phyloP scores from a whole-genome alignment of 2,113 vertebrate genomes.

The Lynx canadensis region DNA sequence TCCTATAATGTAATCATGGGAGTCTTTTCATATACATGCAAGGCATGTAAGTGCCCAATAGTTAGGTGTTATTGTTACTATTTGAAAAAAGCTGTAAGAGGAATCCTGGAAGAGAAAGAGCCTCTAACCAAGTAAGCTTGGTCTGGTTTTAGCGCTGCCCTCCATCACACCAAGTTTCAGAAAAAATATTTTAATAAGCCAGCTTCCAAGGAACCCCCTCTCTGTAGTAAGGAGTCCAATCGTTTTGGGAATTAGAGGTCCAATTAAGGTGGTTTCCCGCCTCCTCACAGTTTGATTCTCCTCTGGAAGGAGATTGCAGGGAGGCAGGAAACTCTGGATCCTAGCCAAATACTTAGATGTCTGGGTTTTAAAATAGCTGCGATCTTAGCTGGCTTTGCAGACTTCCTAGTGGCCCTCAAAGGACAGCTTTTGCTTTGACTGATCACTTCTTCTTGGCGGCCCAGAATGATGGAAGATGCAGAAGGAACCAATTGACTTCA shows the following conservation, averaged over 20 bases:
- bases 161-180: constrained; percentile 35
- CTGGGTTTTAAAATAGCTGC: constrained; percentile 49
- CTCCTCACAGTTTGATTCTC: constrained; percentile 37
- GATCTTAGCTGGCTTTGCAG: constrained; percentile 13
- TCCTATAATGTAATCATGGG: neutral
- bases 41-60: neutral
- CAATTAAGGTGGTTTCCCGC: neutral
- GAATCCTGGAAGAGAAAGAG: neutral
- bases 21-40: neutral
- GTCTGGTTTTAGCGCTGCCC: constrained; percentile 39
- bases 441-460: constrained; percentile 23
- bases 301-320: constrained; percentile 25
- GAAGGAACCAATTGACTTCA: neutral
- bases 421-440: constrained; percentile 44
- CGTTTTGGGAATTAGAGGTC: constrained; percentile 40
- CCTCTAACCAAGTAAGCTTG: neutral
- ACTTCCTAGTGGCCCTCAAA: constrained; percentile 47
- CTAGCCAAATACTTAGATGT: constrained; percentile 50
- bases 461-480: neutral
- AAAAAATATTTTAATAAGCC: constrained; percentile 22
- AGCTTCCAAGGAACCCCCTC: constrained; percentile 26
- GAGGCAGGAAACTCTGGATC: constrained; percentile 63
- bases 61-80: neutral
- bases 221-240: constrained; percentile 21
- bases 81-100: neutral